Base-by-base conservation (phyloP, 2,797 vertebrate species). In the Hydrolagus colliei region DNA sequence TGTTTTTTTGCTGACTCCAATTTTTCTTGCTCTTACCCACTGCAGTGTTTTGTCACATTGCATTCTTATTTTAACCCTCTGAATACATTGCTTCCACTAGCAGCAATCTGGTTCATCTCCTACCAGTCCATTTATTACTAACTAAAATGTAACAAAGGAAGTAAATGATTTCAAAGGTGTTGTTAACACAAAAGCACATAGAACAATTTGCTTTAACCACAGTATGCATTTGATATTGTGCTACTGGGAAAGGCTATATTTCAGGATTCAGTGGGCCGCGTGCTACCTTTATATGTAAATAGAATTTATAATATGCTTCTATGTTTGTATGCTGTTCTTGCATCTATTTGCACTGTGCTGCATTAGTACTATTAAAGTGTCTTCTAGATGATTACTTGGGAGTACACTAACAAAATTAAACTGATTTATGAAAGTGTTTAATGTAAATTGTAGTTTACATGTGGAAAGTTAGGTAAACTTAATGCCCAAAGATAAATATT, bases 381-480 rank as follows among this genome's bases (percentile, higher is more conserved):
- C 79, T 61, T 84, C 79, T 71, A 52, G 32, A 52, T 41, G 71
- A 52, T 68, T 84, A 84, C 79, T 84, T 41, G 65, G 1, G 65
- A 71, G 27, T 68, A 68, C 65, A 71, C 71, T 71, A 68, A 71
- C 79, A 84, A 84, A 77, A 68, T 84, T 27, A 84, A 71, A 82
- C 32, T 67, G 79, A 82, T 82, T 82, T 67, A 82, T 52, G 41
- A 52, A 52, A 52, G 41, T 52, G 68, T 82, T 68, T 82, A 82
- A 82, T 84, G 65, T 84, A 84, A 84, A 84, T 84, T 71, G 65
- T 84, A 71, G 65, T 6, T 68, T 84, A 71, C 79, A 84, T 76
- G n/a, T 71, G 65, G 18, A 71, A 82, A 41, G 65, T 84, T 71
- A 41, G 32, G 32, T 84, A 84, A 84, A 84, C 10, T 61, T 59